These are phyloP conservation scores for Hemicrepidius hirtus DNA, from an alignment of 2,888 invertebrate genomes.

Conservation along the genomic window DNA sequence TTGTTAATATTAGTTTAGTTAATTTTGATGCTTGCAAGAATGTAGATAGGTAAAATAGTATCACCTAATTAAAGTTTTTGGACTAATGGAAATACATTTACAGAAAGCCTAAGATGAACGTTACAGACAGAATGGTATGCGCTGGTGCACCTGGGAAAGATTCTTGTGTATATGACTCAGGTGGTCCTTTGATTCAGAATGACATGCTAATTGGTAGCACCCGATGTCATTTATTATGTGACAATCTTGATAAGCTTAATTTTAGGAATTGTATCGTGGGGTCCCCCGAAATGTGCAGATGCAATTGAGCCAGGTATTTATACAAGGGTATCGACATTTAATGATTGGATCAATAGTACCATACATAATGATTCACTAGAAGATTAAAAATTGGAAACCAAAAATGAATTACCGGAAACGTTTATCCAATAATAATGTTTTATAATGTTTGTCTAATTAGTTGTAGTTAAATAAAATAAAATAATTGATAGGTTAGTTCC, in stretches of 20 bases:
- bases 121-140: conserved; percentile 4
- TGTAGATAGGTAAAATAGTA: too few species aligned
- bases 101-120: not conserved
- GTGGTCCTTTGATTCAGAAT: conserved; percentile 19
- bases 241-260: not conserved
- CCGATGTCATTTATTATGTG: not conserved
- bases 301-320: conserved; percentile 10
- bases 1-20: not conserved
- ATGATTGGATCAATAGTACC: not conserved
- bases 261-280: conserved; percentile 30
- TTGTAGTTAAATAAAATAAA: too few species aligned
- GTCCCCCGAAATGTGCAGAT: not conserved
- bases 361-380: too few species aligned
- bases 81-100: not conserved
- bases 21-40: not conserved
- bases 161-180: conserved; percentile 20
- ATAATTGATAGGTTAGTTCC: too few species aligned
- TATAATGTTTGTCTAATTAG: too few species aligned
- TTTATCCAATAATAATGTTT: too few species aligned
- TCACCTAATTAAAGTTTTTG: too few species aligned
- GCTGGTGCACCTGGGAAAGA: not conserved
- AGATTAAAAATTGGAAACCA: too few species aligned
- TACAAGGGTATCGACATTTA: conserved; percentile 9
- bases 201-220: not conserved
- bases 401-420: too few species aligned